Percentiles rank a stretch among this genome's conserved stretches.
Conservation (phyloP, 92 coral and sea anemone genomes). For the Paragorgia papillata region DNA sequence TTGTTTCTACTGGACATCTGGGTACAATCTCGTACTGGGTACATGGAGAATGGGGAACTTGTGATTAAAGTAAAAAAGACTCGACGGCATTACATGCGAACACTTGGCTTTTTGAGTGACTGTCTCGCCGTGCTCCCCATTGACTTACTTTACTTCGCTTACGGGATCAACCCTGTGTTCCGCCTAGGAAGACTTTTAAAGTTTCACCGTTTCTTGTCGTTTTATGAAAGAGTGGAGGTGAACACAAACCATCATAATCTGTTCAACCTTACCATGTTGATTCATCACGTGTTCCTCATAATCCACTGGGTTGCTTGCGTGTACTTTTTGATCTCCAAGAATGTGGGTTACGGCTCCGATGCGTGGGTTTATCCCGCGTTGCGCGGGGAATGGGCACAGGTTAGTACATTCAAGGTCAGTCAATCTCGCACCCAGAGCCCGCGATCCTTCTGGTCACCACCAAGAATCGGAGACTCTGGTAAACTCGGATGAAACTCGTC, state of each 20-base stretch:
- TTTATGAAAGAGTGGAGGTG: slow-evolving; percentile 90
- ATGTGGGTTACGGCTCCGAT: slow-evolving; percentile 87
- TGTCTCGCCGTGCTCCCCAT: slow-evolving; percentile 68
- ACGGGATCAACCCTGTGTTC: slow-evolving; percentile 75
- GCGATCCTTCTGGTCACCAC: too few relatives aligned
- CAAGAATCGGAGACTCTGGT: too few relatives aligned
- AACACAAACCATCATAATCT: slow-evolving; percentile 87
- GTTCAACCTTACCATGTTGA: slow-evolving; percentile 85
- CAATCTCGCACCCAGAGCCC: too few relatives aligned
- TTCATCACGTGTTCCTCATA: slow-evolving; percentile 86
- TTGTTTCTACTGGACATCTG: slow-evolving; percentile 77
- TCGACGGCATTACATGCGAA: slow-evolving; percentile 63
- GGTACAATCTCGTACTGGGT: slow-evolving; percentile 82
- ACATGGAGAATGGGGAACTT: slow-evolving; percentile 78
- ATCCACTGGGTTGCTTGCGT: slow-evolving; percentile 97
- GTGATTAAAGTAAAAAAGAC: slow-evolving; percentile 64
- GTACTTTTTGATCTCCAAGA: slow-evolving; percentile 76
- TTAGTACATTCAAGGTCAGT: slow-evolving; percentile 53
- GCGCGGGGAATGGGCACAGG: slow-evolving; percentile 77
- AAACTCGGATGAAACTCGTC: too few relatives aligned
- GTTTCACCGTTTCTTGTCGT: slow-evolving; percentile 74
- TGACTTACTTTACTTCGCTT: slow-evolving; percentile 68
- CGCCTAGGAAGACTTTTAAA: slow-evolving; percentile 82
- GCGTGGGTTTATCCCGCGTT: slow-evolving; percentile 81
- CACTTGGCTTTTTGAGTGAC: slow-evolving; percentile 77